phyloP scores from a whole-genome alignment of 2,113 vertebrate species.

The Tachysurus fulvidraco region DNA sequence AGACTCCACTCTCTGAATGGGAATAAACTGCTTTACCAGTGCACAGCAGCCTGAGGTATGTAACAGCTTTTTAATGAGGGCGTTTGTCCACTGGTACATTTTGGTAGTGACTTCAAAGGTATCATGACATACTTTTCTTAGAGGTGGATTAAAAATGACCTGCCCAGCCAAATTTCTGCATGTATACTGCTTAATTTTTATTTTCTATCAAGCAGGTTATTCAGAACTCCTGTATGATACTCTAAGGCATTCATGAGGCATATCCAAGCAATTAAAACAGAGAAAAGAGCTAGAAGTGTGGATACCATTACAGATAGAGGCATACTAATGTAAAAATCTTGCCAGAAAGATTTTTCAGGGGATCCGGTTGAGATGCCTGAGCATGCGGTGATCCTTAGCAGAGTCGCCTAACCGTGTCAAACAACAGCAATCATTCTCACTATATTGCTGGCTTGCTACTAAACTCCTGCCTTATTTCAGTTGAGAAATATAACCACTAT shows the following conservation, averaged over 20 bases:
- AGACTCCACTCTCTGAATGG: neutral
- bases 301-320: neutral
- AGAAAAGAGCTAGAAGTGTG: neutral
- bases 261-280: neutral
- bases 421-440: neutral
- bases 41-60: constrained; percentile 20
- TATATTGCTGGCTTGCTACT: neutral
- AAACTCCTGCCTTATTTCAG: neutral
- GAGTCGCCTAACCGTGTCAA: neutral
- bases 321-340: neutral
- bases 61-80: constrained; percentile 42
- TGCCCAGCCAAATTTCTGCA: neutral
- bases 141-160: neutral
- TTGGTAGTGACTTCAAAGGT: neutral
- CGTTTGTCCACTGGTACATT: constrained; percentile 21
- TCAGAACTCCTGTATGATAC: neutral
- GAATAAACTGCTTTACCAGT: constrained; percentile 32
- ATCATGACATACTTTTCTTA: neutral
- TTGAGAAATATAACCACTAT: neutral
- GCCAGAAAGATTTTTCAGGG: neutral
- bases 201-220: neutral
- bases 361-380: neutral
- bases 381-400: neutral
- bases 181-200: neutral
- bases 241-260: neutral